Percentiles rank a stretch among this genome's conserved stretches.
These are phyloP conservation scores for Brachionichthys hirsutus DNA, from an alignment of 2,113 vertebrate genomes.

Conservation along the genomic window DNA sequence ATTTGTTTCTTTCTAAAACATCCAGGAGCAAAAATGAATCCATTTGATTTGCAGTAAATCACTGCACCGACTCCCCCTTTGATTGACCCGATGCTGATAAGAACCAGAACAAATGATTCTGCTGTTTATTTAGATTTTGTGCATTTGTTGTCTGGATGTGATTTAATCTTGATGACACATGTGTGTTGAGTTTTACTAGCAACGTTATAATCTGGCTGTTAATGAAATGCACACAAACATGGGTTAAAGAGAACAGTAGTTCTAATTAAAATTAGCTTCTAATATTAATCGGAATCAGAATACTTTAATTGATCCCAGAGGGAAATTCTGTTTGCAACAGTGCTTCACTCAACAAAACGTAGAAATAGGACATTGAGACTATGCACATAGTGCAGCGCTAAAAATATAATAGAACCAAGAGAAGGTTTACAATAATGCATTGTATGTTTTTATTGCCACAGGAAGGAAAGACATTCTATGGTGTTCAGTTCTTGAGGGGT, in stretches of 20 bases:
- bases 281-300: no score
- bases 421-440: no score
- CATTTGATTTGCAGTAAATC: slow-evolving; percentile 17
- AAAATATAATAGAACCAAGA: no score
- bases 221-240: slow-evolving; percentile 24
- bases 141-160: slow-evolving; percentile 27
- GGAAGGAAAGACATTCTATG: no score
- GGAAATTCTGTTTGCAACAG: no score
- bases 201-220: neutral
- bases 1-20: slow-evolving; percentile 2
- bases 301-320: no score
- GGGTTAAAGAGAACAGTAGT: neutral
- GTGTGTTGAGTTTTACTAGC: slow-evolving; percentile 12
- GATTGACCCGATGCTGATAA: slow-evolving; percentile 48
- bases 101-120: slow-evolving; percentile 47
- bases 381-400: no score
- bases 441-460: no score
- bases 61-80: neutral
- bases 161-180: slow-evolving; percentile 39
- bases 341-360: no score
- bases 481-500: no score
- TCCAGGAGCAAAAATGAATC: slow-evolving; percentile 12
- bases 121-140: slow-evolving; percentile 48
- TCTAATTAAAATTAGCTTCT: neutral
- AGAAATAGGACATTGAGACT: no score